A percentile compares a stretch with the other conserved stretches of the same genome.
phyloP scores from a whole-genome alignment of 2,113 vertebrate genomes.

The Canis aureus region DNA sequence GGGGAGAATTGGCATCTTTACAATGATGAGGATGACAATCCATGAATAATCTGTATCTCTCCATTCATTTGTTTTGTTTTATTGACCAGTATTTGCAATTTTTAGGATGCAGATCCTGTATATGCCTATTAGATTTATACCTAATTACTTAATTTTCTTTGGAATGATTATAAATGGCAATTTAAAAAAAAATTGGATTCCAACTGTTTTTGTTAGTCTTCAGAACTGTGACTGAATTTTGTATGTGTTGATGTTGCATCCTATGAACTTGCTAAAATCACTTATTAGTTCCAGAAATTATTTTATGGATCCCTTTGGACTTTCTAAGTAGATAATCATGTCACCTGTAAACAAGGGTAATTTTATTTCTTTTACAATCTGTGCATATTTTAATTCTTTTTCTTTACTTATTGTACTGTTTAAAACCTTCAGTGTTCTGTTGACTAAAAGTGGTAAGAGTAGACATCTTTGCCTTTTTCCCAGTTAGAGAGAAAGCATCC shows the following conservation, averaged over 20 bases:
- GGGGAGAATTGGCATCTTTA: background rate
- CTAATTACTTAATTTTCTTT: conserved; percentile 20
- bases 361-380: background rate
- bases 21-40: background rate
- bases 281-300: background rate
- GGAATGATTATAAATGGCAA: background rate
- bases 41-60: background rate
- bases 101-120: background rate
- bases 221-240: background rate
- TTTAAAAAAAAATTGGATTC: background rate
- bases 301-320: background rate
- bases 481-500: background rate
- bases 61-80: background rate
- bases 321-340: background rate
- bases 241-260: background rate
- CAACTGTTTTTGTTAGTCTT: background rate
- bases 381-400: background rate
- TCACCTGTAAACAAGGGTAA: background rate
- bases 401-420: background rate
- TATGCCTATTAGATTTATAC: background rate
- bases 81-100: background rate
- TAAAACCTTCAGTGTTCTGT: background rate
- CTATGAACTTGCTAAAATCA: background rate
- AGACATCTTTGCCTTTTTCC: background rate
- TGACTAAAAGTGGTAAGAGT: background rate